Base-by-base conservation (phyloP, 2,797 vertebrate genomes). In the Helarctos malayanus region DNA sequence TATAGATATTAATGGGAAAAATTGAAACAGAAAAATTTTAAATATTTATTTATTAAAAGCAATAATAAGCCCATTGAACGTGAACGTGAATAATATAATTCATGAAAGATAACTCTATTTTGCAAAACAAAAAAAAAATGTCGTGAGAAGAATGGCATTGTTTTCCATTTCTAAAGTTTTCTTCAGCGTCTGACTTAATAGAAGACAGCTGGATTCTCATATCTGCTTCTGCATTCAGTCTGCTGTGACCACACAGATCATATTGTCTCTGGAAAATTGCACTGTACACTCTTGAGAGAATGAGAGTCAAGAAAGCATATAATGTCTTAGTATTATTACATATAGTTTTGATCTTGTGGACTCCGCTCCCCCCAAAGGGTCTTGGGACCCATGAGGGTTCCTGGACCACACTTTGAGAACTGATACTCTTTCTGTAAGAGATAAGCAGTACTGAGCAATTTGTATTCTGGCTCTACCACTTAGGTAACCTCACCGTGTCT, bases 111-210 rank as follows among this genome's bases (percentile, higher is more conserved):
- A 27, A 76, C 2, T 56, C 69, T 59, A 76, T 84, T 87, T 63
- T 80, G 18, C 23, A 93, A 95, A 76, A 59, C 29, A 49, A 71
- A 92, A 41, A 92, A 92, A 92, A 92, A 69, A 71, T n/a, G 69
- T 25, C 73, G 3, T 29, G 47, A 91, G 18, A 52, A 95, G 12
- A 84, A 41, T 47, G 49, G 54, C 35, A 47, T 52, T 61, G 21
- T 80, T 92, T 73, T 52, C 19, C 41, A 47, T 81, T 80, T 89
- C 6, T 78, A 32, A 38, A 35, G 52, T 61, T 65, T 54, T 89
- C 82, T 32, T 73, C n/a, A 12, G 63, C 1, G 7, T 61, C 38
- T 78, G 10, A 4, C 21, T 87, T 76, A 35, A 32, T 16, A 56
- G 32, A 49, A 90, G 73, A 63, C 19, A 84, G 19, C 35, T 87